Percentiles rank a stretch among this genome's conserved stretches.
phyloP scores from a whole-genome alignment of 2,888 invertebrate species.

The Oscheius onirici region DNA sequence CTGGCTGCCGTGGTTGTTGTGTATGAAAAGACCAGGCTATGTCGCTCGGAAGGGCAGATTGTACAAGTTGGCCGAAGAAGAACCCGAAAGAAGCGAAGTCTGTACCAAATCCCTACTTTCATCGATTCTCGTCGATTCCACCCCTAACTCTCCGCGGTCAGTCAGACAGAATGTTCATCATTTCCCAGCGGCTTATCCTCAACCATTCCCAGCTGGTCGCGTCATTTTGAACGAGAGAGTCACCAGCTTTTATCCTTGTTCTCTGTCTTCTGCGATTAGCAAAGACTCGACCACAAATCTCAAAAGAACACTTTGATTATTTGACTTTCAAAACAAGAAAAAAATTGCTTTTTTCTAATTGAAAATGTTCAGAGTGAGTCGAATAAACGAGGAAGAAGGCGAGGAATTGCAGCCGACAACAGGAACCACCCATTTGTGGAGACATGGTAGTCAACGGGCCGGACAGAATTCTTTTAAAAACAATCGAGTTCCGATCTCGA shows the following conservation, averaged over 20 bases:
- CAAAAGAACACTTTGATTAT: no score
- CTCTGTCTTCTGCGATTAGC: no score
- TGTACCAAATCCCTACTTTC: constrained; percentile 19
- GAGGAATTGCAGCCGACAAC: background rate
- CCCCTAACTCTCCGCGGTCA: constrained; percentile 19
- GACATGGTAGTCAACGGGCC: constrained; percentile 9
- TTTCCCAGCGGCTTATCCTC: no score
- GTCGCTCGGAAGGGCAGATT: constrained; percentile 39
- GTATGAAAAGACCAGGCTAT: constrained; percentile 56
- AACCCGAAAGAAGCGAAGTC: constrained; percentile 15
- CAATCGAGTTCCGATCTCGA: background rate
- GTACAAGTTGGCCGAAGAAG: constrained; percentile 33
- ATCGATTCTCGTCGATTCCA: constrained; percentile 20
- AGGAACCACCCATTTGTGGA: constrained; percentile 15
- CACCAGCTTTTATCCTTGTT: no score
- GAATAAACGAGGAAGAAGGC: constrained; percentile 19
- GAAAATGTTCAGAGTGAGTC: constrained; percentile 13
- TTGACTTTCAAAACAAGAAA: no score
- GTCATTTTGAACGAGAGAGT: no score
- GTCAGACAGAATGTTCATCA: background rate
- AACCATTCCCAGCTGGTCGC: no score
- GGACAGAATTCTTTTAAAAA: background rate
- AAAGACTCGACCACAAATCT: no score
- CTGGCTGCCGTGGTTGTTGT: constrained; percentile 57
- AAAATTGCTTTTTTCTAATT: no score